Conservation (phyloP, 2,113 vertebrate species). For the Gobius niger region DNA sequence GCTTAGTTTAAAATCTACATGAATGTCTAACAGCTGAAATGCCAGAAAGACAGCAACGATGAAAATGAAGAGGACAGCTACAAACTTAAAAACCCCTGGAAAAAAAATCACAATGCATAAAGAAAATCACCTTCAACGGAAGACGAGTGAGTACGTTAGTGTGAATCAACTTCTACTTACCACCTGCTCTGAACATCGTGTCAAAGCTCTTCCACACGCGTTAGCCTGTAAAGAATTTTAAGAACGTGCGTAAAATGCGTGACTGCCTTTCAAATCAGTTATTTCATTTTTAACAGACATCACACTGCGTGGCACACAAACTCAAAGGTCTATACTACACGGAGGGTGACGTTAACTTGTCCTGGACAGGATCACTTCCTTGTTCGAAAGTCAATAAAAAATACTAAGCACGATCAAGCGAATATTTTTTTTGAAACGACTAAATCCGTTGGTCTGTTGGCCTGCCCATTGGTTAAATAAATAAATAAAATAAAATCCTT, state of each 20-base stretch:
- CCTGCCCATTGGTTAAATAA: too few relatives aligned
- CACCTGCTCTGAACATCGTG: slow-evolving; percentile 60
- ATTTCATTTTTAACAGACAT: too few relatives aligned
- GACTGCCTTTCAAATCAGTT: too few relatives aligned
- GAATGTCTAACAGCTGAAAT: slow-evolving; percentile 90
- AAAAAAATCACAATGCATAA: not conserved
- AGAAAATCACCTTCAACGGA: not conserved
- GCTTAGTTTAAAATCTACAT: slow-evolving; percentile 83
- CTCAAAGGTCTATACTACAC: too few relatives aligned
- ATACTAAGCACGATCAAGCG: too few relatives aligned
- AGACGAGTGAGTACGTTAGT: not conserved
- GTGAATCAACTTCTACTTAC: slow-evolving; percentile 26
- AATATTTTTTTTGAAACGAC: too few relatives aligned
- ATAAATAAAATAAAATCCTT: too few relatives aligned
- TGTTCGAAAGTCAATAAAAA: not conserved
- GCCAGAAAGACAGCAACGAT: slow-evolving; percentile 87
- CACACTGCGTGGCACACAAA: too few relatives aligned
- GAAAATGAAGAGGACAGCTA: slow-evolving; percentile 79
- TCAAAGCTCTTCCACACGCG: not conserved
- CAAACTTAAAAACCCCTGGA: slow-evolving; percentile 85
- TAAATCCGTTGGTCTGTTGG: too few relatives aligned
- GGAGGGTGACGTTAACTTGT: too few relatives aligned
- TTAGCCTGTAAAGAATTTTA: not conserved
- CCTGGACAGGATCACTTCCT: not conserved
- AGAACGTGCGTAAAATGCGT: not conserved